Base-by-base conservation (phyloP, 2,888 invertebrate genomes). In the Perizoma flavofasciatum region DNA sequence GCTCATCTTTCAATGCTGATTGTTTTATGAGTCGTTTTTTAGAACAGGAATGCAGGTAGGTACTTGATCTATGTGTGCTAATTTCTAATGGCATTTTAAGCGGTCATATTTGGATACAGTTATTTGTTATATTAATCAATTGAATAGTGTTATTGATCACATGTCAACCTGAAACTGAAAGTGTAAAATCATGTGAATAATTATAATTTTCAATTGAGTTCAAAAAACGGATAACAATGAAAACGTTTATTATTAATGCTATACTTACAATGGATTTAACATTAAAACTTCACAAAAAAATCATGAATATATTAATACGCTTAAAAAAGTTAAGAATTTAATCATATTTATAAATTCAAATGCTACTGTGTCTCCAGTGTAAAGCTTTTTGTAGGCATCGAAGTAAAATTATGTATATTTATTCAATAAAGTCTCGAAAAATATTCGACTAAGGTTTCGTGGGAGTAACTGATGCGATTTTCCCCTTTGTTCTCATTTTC, bases 341-440 rank as follows among this genome's bases (percentile, higher is more conserved):
- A 67, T 63, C 60, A 55, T 61, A 65, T 65, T 67, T 63, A 69
- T 65, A 66, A 60, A 67, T 70, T 67, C 66, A 67, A 67, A 70
- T 60, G 63, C 51, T 66, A 58, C 66, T 66, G 55, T 65, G 67
- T 64, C 66, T 55, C 74, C 73, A 69, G 66, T 78, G 75, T 74
- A 78, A 83, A 85, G 75, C 81, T 77, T 79, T 81, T 79, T 77
- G 72, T 74, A 75, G 72, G 74, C 79, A 81, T 81, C 79, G 81
- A 78, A 82, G 78, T 75, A 72, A 84, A 81, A 85, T 84, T 87
- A 88, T 85, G 86, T 87, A 86, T 83, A 87, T 86, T 86, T 88
- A 86, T 86, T 87, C 86, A 86, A 88, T 85, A 86, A 86, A 86
- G 78, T 78, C 82, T 75, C 82, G 78, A 85, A 86, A 82, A 86